Base-by-base conservation (phyloP, 2,888 invertebrate species). In the Cetonia aurata region DNA sequence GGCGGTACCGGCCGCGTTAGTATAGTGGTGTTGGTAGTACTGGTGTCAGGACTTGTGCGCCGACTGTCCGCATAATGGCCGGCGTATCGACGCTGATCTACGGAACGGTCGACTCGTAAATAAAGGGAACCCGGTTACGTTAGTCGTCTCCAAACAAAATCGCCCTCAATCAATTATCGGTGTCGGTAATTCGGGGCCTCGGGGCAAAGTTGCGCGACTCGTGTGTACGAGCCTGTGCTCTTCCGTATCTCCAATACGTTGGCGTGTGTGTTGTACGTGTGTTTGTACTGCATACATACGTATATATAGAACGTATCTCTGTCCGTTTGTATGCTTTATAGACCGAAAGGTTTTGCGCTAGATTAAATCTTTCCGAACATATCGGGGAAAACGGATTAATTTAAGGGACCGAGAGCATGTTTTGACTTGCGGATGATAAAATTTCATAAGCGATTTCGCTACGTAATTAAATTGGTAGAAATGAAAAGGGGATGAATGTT, bases 51-150 rank as follows among this genome's bases (percentile, higher is more conserved):
- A 25, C 25, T 25, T 25, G 4, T 25, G 25, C 25, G 25, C 25
- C 53, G 53, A 79, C 79, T 80, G 81, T 81, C 80, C 80, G 79
- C 78, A 77, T 81, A 81, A 81, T 80, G 78, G 80, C 77, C 76
- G 77, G 78, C 80, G 80, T 80, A 79, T 79, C 77, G 78, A 75
- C 76, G 79, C 78, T 81, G 80, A 81, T 81, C 81, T 78, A 77
- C 81, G 80, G 82, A 82, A 82, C 80, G 79, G 79, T 77, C 77
- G 78, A 79, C 78, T 80, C 80, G 82, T 83, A 83, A 82, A 83
- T 83, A 82, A 83, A 80, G 79, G 25, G 25, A 25, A 25, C 25
- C 25, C 76, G 71, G 31, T 74, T 76, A 12, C 56, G 56, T 56
- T 56, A 73, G 73, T 76, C 74, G 77, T 75, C 78, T 74, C 78